Conservation (phyloP, 2,888 invertebrate species). For the Entomobrya multifasciata region DNA sequence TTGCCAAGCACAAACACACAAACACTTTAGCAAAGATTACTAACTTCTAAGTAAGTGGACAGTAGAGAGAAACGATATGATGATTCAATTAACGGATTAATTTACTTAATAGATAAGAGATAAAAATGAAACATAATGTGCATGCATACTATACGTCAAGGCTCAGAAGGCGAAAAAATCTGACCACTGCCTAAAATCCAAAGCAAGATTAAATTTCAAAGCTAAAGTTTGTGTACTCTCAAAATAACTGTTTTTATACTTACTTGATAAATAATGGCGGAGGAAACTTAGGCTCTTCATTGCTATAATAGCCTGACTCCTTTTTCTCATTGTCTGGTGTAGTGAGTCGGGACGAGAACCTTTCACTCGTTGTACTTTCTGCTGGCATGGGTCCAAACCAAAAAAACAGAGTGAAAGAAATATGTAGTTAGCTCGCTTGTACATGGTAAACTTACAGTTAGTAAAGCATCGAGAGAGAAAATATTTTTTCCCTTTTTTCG, state of each 20-base stretch:
- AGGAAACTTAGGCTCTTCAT: constrained; percentile 78
- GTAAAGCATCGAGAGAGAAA: not conserved
- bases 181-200: not conserved
- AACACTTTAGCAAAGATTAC: constrained; percentile 20
- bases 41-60: not conserved
- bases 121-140: not conserved
- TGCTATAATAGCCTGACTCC: constrained; percentile 79
- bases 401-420: constrained; percentile 30
- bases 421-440: constrained; percentile 6
- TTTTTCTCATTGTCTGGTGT: constrained; percentile 79
- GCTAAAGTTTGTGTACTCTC: too few relatives aligned
- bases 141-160: not conserved
- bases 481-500: not conserved
- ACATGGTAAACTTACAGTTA: not conserved
- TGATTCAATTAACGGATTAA: constrained; percentile 47
- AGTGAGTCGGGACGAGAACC: constrained; percentile 79
- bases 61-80: constrained; percentile 9
- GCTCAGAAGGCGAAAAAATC: constrained; percentile 2
- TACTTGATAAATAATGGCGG: constrained; percentile 79
- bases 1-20: constrained; percentile 35
- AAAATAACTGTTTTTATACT: constrained; percentile 46
- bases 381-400: constrained; percentile 63
- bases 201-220: constrained; percentile 31
- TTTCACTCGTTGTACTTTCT: constrained; percentile 79
- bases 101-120: constrained; percentile 41